Evolutionary conservation across 2,113 vertebrate genomes (phyloP).

Genomic region (Varanus salvator): DNA sequence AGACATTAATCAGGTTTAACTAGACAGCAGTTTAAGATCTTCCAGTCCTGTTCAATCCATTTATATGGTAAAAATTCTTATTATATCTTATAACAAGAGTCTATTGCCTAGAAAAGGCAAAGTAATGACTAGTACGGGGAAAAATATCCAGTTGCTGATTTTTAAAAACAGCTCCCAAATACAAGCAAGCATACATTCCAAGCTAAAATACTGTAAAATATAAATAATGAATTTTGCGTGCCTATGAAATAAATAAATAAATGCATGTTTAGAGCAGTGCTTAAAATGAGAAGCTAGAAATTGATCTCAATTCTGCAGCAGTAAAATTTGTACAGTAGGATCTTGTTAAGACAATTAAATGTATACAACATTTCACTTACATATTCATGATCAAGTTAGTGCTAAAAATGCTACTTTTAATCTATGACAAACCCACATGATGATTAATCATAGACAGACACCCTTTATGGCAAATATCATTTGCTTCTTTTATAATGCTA

Average conservation of each 20-base stretch:
- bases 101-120: constrained; percentile 17
- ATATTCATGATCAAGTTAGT: not conserved
- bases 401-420: not conserved
- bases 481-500: constrained; percentile 59
- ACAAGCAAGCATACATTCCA: not conserved
- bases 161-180: constrained; percentile 1
- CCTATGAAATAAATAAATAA: too few relatives aligned
- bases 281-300: constrained; percentile 36
- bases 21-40: constrained; percentile 10
- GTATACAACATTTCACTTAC: not conserved
- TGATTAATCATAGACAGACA: constrained; percentile 73
- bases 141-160: constrained; percentile 13
- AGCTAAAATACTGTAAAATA: constrained; percentile 1
- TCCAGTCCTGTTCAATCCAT: constrained; percentile 21
- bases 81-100: constrained; percentile 9
- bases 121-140: constrained; percentile 14
- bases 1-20: constrained; percentile 26
- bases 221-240: not conserved
- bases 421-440: constrained; percentile 40
- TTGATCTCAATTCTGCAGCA: constrained; percentile 2
- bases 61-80: constrained; percentile 24
- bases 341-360: constrained; percentile 40
- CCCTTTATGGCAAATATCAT: constrained; percentile 62
- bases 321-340: constrained; percentile 25
- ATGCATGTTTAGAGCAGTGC: not conserved